Evolutionary conservation across 2,113 vertebrate species (phyloP), one percentile per base, ranked within the genome.

Genomic region (Nothoprocta perdicaria): DNA sequence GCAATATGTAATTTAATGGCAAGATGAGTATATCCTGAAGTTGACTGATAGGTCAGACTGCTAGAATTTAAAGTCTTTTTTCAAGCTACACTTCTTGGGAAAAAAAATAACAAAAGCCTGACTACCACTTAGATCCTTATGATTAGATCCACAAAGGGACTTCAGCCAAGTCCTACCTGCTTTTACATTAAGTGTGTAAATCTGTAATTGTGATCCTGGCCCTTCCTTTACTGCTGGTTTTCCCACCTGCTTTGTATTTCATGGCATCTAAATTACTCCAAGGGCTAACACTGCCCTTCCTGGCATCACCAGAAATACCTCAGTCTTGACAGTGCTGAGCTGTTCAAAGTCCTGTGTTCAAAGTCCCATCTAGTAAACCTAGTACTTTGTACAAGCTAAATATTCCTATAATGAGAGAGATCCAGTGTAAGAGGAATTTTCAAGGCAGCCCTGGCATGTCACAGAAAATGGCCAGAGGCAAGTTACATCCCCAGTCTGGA

Each of bases 401-500:
- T 46, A 35, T 6, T 35, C 7, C 16, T 66, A 33, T 73, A 22
- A 40, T 40, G 48, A 57, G 58, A 92, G 48, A 76, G n/a, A 75
- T 82, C 91, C 60, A 77, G 62, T 76, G 87, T 23, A 79, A 79
- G 55, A 80, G 63, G 62, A 17, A 46, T 87, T 91, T 81, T 89
- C 89, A 80, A 89, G 85, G 84, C 41, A 91, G 53, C 35, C 53
- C 71, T 91, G 75, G 73, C 68, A 50, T 66, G 16, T 62, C 89
- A 60, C 60, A 80, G 31, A 83, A 40, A 92, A 69, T 45, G 91
- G 87, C 95, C 84, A 85, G 79, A 80, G 79, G 87, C 79, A 83
- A 80, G 41, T 41, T 83, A 50, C 60, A 71, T 87, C 68, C 73
- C 72, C 63, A 87, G 46, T 80, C 88, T 86, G 41, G 74, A 83